These are phyloP conservation scores for Pseudonaja textilis DNA, from an alignment of 2,113 vertebrate genomes.

Conservation along the genomic window DNA sequence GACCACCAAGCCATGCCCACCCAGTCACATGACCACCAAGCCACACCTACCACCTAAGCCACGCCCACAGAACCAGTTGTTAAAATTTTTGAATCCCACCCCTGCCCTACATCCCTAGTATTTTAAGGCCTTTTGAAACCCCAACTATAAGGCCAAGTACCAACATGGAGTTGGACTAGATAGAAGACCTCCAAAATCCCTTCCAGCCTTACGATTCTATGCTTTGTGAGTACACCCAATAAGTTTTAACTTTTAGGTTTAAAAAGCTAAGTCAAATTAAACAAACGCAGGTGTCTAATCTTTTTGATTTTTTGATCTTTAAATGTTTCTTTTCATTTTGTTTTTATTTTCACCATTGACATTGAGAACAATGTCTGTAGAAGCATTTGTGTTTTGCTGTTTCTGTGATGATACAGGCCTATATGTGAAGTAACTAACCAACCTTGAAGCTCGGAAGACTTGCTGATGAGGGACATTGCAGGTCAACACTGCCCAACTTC, in stretches of 20 bases:
- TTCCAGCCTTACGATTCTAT: background rate
- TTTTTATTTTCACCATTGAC: background rate
- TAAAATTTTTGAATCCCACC: too few species aligned
- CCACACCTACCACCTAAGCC: too few species aligned
- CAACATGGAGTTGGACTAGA: background rate
- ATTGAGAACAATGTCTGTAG: background rate
- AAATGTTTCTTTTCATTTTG: background rate
- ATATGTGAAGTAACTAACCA: conserved; percentile 63
- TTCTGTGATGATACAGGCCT: background rate
- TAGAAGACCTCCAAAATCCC: too few species aligned
- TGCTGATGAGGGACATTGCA: conserved; percentile 98
- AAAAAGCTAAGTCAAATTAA: background rate
- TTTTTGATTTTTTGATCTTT: background rate
- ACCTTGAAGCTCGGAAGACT: conserved; percentile 96
- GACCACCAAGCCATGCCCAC: too few species aligned
- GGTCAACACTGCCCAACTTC: conserved; percentile 97
- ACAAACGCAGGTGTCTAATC: background rate
- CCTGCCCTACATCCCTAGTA: background rate
- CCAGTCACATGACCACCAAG: too few species aligned
- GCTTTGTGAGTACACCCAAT: background rate
- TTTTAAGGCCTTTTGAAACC: background rate
- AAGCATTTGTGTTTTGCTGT: background rate
- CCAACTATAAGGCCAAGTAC: background rate
- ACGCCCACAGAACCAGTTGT: too few species aligned
- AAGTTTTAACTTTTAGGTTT: background rate